phyloP scores from a whole-genome alignment of 2,888 invertebrate species.

The Cecidostiba fungosa region DNA sequence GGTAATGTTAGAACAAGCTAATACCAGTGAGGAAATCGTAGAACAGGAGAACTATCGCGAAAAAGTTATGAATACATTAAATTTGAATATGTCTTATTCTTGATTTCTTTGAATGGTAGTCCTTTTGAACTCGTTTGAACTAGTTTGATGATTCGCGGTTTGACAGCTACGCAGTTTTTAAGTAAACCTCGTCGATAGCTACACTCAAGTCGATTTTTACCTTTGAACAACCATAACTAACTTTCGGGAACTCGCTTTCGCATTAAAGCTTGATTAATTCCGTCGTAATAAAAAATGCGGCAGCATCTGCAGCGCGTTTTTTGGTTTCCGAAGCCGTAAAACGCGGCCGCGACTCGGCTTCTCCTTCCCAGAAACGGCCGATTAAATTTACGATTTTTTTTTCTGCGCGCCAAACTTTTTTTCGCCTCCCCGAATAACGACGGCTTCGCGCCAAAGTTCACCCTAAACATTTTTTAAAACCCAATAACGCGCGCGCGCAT shows the following conservation, averaged over 20 bases:
- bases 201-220: neutral
- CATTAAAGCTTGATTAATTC: conserved; percentile 39
- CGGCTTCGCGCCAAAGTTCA: conserved; percentile 17
- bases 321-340: conserved; percentile 42
- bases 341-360: neutral
- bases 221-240: neutral
- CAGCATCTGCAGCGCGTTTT: conserved; percentile 30
- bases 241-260: neutral
- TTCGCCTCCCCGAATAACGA: neutral
- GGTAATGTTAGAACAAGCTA: too few relatives aligned
- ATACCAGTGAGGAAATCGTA: too few relatives aligned
- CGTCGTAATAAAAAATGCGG: conserved; percentile 32
- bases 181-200: neutral
- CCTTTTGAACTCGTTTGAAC: neutral
- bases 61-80: too few relatives aligned
- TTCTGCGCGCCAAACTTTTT: conserved; percentile 27
- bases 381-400: conserved; percentile 48
- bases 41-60: too few relatives aligned
- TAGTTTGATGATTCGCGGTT: neutral
- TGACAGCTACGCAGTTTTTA: neutral
- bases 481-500: conserved; percentile 10
- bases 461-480: conserved; percentile 41
- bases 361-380: conserved; percentile 17
- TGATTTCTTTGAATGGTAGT: neutral
- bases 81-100: too few relatives aligned